phyloP scores from a whole-genome alignment of 2,888 invertebrate genomes.

The Limnephilus lunatus region DNA sequence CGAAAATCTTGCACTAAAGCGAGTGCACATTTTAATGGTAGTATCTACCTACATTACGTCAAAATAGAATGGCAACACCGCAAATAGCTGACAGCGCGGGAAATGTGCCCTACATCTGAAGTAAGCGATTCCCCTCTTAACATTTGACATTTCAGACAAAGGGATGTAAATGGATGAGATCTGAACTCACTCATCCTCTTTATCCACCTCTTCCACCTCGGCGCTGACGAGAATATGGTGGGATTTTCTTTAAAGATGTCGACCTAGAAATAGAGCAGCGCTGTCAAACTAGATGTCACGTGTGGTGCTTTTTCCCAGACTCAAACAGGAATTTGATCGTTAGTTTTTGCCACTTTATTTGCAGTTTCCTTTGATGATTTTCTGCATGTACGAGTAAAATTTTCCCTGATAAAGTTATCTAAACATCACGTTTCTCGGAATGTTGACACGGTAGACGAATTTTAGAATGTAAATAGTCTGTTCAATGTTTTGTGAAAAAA shows the following conservation, averaged over 20 bases:
- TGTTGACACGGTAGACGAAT: neutral
- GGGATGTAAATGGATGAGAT: slow-evolving; percentile 42
- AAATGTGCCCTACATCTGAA: slow-evolving; percentile 55
- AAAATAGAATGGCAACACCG: slow-evolving; percentile 53
- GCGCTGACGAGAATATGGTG: neutral
- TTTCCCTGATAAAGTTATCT: neutral
- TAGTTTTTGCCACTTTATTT: neutral
- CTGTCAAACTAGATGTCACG: neutral
- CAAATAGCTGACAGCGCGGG: slow-evolving; percentile 56
- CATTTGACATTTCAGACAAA: slow-evolving; percentile 63
- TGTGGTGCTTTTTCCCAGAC: neutral
- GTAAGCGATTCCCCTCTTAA: slow-evolving; percentile 52
- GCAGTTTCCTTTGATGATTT: neutral
- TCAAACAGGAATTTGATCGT: neutral
- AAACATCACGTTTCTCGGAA: neutral
- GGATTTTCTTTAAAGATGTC: neutral
- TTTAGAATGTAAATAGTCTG: neutral
- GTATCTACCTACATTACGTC: slow-evolving; percentile 41
- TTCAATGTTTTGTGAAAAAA: neutral
- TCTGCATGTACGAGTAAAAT: neutral
- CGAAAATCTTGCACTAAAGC: slow-evolving; percentile 8
- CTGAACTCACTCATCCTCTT: neutral
- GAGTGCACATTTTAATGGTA: slow-evolving; percentile 51
- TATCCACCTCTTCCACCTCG: neutral
- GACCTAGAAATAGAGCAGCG: neutral